A percentile compares a stretch with the other conserved stretches of the same genome.
phyloP scores from a whole-genome alignment of 2,113 vertebrate species.

The Jaculus jaculus region DNA sequence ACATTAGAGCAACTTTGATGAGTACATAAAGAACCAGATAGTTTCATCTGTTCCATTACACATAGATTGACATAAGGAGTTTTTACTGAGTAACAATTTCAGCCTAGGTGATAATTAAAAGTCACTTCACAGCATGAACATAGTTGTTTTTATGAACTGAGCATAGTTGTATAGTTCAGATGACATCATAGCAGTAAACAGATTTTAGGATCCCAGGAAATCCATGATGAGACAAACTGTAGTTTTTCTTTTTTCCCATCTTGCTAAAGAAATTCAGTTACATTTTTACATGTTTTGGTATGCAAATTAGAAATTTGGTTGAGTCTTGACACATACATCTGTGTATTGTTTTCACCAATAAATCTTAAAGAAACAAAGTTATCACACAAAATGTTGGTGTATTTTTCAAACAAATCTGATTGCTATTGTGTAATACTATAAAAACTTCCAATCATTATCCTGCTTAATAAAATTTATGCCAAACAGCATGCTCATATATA shows the following conservation, averaged over 20 bases:
- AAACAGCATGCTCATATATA: background rate
- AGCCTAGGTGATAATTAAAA: background rate
- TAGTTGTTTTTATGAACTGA: background rate
- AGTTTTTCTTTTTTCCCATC: background rate
- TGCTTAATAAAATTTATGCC: slow-evolving; percentile 12
- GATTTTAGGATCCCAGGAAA: no score
- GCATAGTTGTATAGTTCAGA: background rate
- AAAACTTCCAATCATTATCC: background rate
- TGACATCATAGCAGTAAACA: background rate
- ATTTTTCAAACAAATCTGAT: slow-evolving; percentile 30
- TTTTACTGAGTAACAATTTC: background rate
- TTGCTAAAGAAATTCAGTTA: slow-evolving; percentile 13
- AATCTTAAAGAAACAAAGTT: slow-evolving; percentile 47
- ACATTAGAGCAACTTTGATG: fast-evolving
- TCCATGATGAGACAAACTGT: background rate
- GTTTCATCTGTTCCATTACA: background rate
- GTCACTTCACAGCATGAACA: background rate
- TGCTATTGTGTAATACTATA: slow-evolving; percentile 27
- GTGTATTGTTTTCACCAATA: slow-evolving; percentile 31
- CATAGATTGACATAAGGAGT: background rate
- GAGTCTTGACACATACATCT: background rate
- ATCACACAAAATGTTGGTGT: background rate
- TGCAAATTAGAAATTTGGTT: slow-evolving; percentile 54
- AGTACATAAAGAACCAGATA: background rate
- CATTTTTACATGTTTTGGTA: slow-evolving; percentile 14